Evolutionary conservation across 2,113 vertebrate species (phyloP), one percentile per base, ranked within the genome.

Genomic region (Neofelis nebulosa): DNA sequence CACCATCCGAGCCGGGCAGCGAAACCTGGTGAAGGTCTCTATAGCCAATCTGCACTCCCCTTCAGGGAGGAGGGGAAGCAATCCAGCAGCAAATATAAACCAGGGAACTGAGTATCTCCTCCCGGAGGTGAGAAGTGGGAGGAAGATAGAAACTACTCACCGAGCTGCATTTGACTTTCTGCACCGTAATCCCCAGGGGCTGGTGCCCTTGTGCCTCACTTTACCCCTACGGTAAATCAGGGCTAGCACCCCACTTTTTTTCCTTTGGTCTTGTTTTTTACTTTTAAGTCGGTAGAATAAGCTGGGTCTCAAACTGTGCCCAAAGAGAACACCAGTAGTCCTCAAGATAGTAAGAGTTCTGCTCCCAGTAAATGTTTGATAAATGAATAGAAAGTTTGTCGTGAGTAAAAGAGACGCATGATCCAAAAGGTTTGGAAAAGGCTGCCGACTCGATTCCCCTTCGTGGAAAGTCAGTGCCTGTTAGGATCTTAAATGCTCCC

Each of bases 161-260:
- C 41, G 78, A 48, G 65, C 66, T 29, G 48, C 9, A 0, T 29
- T 84, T 52, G n/a, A 61, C 57, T 80, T 66, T 93, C 79, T 55
- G n/a, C 71, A 27, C 23, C 73, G 2, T 25, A 36, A 38, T 36
- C 5, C 1, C n/a, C 9, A 3, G 16, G 7, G n/a, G 3, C 71
- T 14, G 16, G 4, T 48, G 57, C 69, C 68, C 2, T 0, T 0
- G 13, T 86, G 86, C 55, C 89, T 94, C 38, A 19, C 52, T 95
- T 87, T 95, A 94, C 48, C 10, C 41, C 71, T 38, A 71, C n/a
- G 63, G 80, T 61, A 73, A 79, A 52, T 65, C n/a, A 52, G 66
- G 52, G 52, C n/a, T 85, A 38, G 61, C 23, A 63, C 33, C n/a
- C 23, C 15, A 25, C 52, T 7, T 65, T 80, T 73, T 45, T 45